phyloP scores from a whole-genome alignment of 2,888 invertebrate species.

The Alloscopus bannaensis region DNA sequence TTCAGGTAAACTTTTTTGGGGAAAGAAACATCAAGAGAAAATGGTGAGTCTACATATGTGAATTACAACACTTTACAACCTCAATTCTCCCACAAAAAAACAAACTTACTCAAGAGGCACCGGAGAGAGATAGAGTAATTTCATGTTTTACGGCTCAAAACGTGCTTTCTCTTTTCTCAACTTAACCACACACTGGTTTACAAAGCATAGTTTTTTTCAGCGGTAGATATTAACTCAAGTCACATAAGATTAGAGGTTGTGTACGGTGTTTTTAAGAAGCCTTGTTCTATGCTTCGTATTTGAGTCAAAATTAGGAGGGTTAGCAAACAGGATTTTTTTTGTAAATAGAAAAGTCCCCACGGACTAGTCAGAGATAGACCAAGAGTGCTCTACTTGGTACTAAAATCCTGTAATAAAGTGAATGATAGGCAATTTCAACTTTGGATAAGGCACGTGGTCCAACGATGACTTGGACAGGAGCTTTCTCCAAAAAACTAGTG shows the following conservation, averaged over 20 bases:
- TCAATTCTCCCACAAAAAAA: slow-evolving; percentile 35
- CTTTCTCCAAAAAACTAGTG: slow-evolving; percentile 11
- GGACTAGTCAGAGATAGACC: slow-evolving; percentile 29
- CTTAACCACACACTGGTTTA: neutral
- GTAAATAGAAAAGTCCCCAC: slow-evolving; percentile 34
- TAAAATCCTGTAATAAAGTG: slow-evolving; percentile 44
- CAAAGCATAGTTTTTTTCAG: too few species aligned
- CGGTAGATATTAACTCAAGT: too few species aligned
- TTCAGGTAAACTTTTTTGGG: too few species aligned
- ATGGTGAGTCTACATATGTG: neutral
- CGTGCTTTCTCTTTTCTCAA: slow-evolving; percentile 29
- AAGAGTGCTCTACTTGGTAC: slow-evolving; percentile 3
- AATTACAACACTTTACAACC: slow-evolving; percentile 53
- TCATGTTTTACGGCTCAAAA: slow-evolving; percentile 52
- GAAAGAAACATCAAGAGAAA: too few species aligned
- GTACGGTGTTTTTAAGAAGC: slow-evolving; percentile 30
- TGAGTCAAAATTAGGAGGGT: slow-evolving; percentile 42
- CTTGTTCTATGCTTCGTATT: too few species aligned
- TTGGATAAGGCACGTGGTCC: slow-evolving; percentile 32
- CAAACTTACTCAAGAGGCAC: slow-evolving; percentile 37
- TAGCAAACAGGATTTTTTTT: slow-evolving; percentile 51
- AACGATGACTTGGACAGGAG: too few species aligned
- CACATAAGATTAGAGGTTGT: neutral
- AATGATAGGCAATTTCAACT: slow-evolving; percentile 44
- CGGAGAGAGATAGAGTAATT: slow-evolving; percentile 35